A percentile compares a stretch with the other conserved stretches of the same genome.
Evolutionary conservation across 2,797 vertebrate genomes (phyloP).

Genomic region (Crenichthys baileyi): DNA sequence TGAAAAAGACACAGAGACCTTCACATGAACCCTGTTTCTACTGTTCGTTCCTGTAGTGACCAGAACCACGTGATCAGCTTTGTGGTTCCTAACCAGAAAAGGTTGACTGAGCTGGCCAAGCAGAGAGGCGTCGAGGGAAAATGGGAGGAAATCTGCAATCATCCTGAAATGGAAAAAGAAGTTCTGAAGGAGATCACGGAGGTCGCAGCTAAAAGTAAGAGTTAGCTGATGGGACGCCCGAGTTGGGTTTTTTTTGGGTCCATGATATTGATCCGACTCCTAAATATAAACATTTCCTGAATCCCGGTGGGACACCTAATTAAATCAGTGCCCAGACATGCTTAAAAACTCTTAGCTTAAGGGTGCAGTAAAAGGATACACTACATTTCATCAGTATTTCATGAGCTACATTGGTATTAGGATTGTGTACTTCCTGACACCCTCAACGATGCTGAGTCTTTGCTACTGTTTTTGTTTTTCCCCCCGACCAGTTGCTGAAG

Average conservation of each 20-base stretch:
- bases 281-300: background rate
- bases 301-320: background rate
- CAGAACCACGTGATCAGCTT: slow-evolving; percentile 99
- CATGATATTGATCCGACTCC: background rate
- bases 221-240: background rate
- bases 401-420: no score
- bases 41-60: slow-evolving; percentile 78
- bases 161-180: slow-evolving; percentile 91
- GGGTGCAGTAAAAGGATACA: no score
- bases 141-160: slow-evolving; percentile 94
- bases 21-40: background rate
- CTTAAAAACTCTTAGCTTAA: no score
- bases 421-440: no score
- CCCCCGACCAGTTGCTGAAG: no score
- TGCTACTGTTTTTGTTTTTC: no score
- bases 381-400: no score
- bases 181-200: slow-evolving; percentile 92
- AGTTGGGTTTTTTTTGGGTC: background rate
- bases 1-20: background rate
- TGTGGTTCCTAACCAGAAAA: slow-evolving; percentile 98
- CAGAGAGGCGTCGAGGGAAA: slow-evolving; percentile 85
- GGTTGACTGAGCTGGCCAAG: slow-evolving; percentile 86
- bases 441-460: no score
- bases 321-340: no score
- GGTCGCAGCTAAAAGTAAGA: slow-evolving; percentile 91